Percentiles rank a stretch among this genome's conserved stretches.
These are phyloP conservation scores for Machaerirhynchus nigripectus DNA, from an alignment of 2,113 vertebrate genomes.

Conservation along the genomic window DNA sequence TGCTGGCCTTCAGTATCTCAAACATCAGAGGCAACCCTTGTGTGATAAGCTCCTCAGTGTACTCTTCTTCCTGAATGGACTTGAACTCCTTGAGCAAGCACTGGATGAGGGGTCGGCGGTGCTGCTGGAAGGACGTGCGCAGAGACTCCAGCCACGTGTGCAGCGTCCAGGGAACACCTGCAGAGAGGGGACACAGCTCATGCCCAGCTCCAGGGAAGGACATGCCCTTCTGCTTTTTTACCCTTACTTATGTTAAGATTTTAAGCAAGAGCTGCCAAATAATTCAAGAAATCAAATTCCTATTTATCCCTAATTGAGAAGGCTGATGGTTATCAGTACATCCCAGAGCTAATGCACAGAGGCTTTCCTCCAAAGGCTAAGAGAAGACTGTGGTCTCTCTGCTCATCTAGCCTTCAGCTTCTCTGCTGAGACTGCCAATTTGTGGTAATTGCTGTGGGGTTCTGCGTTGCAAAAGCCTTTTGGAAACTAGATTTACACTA, in stretches of 20 bases:
- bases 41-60: constrained; percentile 91
- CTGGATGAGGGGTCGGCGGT: constrained; percentile 91
- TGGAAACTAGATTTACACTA: constrained; percentile 50
- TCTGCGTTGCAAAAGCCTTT: constrained; percentile 32
- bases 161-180: constrained; percentile 93
- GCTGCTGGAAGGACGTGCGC: constrained; percentile 90
- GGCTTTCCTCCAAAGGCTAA: background rate
- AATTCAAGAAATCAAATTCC: background rate
- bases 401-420: constrained; percentile 30
- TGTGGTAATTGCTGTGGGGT: constrained; percentile 46
- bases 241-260: background rate
- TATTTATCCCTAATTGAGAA: background rate
- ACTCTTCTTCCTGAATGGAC: constrained; percentile 95
- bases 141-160: constrained; percentile 95
- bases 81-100: constrained; percentile 95
- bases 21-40: constrained; percentile 94
- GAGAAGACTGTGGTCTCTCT: constrained; percentile 14
- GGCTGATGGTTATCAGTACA: background rate
- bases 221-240: background rate
- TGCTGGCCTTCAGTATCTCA: constrained; percentile 94
- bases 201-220: background rate
- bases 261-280: background rate
- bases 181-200: background rate
- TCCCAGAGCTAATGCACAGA: background rate
- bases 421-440: constrained; percentile 59